Evolutionary conservation across 2,797 vertebrate species (phyloP).

Genomic region (Tapera naevia): DNA sequence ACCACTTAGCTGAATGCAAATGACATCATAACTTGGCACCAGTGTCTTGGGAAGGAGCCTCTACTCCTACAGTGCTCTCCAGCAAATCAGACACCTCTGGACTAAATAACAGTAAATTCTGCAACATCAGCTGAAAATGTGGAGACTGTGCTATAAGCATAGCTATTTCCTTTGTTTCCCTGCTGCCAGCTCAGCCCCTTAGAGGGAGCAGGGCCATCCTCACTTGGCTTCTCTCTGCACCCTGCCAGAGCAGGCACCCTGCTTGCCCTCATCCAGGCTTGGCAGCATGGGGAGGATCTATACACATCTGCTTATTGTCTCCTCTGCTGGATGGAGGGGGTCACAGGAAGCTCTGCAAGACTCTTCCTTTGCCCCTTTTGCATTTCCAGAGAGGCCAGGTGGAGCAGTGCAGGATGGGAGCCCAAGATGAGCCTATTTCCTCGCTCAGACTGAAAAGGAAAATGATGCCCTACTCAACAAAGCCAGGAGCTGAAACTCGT

Average conservation of each 20-base stretch:
- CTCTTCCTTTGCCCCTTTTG: background rate
- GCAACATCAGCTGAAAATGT: background rate
- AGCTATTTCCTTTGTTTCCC: background rate
- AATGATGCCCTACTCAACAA: background rate
- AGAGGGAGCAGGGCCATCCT: background rate
- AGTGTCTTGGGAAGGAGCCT: background rate
- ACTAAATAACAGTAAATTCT: background rate
- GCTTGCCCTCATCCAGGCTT: background rate
- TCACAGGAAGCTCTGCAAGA: background rate
- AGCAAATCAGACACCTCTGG: background rate
- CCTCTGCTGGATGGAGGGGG: background rate
- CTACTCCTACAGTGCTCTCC: background rate
- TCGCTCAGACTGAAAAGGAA: background rate
- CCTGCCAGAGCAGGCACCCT: accelerated
- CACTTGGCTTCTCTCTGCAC: accelerated
- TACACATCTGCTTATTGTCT: background rate
- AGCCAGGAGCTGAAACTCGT: background rate
- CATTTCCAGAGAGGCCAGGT: background rate
- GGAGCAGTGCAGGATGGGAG: background rate
- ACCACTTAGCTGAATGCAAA: slow-evolving; percentile 9
- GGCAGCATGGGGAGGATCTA: background rate
- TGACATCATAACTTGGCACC: background rate
- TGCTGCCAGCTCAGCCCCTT: background rate
- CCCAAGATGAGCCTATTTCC: background rate
- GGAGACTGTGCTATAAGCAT: background rate